Conservation (phyloP, 64 coral and sea anemone genomes). For the Dendrophyllia cribrosa region DNA sequence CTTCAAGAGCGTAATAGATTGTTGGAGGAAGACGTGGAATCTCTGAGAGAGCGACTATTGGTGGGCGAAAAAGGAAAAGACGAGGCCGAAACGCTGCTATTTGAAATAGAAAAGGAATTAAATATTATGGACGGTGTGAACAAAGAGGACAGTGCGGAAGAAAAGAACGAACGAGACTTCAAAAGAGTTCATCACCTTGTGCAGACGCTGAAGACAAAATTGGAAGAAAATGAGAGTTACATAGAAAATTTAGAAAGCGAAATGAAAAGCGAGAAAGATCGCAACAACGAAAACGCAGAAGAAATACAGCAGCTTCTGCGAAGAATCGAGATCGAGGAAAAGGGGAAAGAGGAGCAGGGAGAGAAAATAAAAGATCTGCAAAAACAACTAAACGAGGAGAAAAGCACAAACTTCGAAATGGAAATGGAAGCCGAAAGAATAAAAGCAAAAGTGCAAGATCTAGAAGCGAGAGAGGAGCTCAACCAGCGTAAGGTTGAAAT, state of each 20-base stretch:
- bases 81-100: constrained; percentile 22
- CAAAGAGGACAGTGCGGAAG: background rate
- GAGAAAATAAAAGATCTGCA: constrained; percentile 7
- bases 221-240: constrained; percentile 1
- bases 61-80: constrained; percentile 22
- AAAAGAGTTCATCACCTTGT: constrained; percentile 7
- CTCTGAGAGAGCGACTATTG: background rate
- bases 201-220: constrained; percentile 37
- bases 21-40: constrained; percentile 13
- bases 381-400: background rate
- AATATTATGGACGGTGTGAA: background rate
- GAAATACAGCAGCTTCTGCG: constrained; percentile 43
- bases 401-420: background rate
- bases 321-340: too few relatives aligned
- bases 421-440: background rate
- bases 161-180: background rate
- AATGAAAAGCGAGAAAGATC: constrained; percentile 40
- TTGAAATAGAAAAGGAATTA: constrained; percentile 26
- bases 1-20: constrained; percentile 45
- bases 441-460: background rate
- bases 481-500: constrained; percentile 20
- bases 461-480: background rate
- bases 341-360: constrained; percentile 36
- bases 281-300: constrained; percentile 44
- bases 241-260: constrained; percentile 56